Evolutionary conservation across 2,888 invertebrate species (phyloP).

Genomic region (Dilophus febrilis): DNA sequence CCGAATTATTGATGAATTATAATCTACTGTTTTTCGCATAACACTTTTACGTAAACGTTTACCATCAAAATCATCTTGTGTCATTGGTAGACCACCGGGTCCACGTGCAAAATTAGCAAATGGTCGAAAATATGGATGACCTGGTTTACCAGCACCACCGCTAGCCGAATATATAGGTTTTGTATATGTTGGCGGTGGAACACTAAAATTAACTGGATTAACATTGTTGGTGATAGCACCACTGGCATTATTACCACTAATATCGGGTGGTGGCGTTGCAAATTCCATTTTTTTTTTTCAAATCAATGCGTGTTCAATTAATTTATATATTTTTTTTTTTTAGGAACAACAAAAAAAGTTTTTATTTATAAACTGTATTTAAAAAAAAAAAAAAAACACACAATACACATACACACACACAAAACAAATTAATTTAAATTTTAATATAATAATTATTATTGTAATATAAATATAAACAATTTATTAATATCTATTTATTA

Average conservation of each 20-base stretch:
- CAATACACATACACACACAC: too few relatives aligned
- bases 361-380: too few relatives aligned
- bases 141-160: slow-evolving; percentile 23
- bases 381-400: too few relatives aligned
- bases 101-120: slow-evolving; percentile 30
- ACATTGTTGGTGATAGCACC: slow-evolving; percentile 21
- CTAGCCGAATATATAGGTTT: slow-evolving; percentile 1
- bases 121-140: slow-evolving; percentile 27
- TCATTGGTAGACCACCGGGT: slow-evolving; percentile 40
- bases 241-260: too few relatives aligned
- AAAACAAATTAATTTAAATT: too few relatives aligned
- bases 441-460: too few relatives aligned
- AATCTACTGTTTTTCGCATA: slow-evolving; percentile 95
- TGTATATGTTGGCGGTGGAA: slow-evolving; percentile 19
- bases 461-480: too few relatives aligned
- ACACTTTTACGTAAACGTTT: slow-evolving; percentile 90
- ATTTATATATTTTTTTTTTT: too few relatives aligned
- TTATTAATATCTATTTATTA: too few relatives aligned
- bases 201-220: slow-evolving; percentile 8
- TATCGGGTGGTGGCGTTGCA: slow-evolving; percentile 18
- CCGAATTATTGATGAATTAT: slow-evolving; percentile 87
- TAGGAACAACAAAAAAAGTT: too few relatives aligned
- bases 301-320: too few relatives aligned
- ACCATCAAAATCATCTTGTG: slow-evolving; percentile 85
- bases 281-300: slow-evolving; percentile 16